Base-by-base conservation (phyloP, 2,888 invertebrate species). In the Callosobruchus maculatus region DNA sequence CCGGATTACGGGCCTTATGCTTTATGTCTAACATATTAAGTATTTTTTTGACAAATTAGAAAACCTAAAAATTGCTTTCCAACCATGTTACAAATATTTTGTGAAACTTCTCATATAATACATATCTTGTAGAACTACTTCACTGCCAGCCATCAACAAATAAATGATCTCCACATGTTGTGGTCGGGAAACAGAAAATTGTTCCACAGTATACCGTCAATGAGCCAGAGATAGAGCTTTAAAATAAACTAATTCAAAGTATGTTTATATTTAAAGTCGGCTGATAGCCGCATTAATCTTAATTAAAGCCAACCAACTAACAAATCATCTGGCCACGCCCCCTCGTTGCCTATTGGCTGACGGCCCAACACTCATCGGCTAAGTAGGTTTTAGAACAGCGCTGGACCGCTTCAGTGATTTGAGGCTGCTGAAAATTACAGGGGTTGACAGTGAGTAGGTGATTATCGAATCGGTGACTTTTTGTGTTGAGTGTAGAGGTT, bases 231-330 rank as follows among this genome's bases (percentile, higher is more conserved):
- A 72, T 68, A 68, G 21, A 49, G 70, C 22, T 70, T 76, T 74
- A 76, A 78, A 78, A 76, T 75, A 76, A 77, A 74, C 78, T 76
- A 77, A 78, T 77, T 74, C 71, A 74, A 75, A 75, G 76, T 77
- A 77, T 78, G 76, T 79, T 79, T 76, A 78, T 73, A 77, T 79
- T 75, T 76, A 79, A 79, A 77, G 77, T 78, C 73, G 74, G 79
- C 77, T 76, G 74, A 77, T 75, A 77, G 77, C 74, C 74, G 20
- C 78, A 81, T 79, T 79, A 76, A 79, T 80, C 80, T 80, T 77
- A 80, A 80, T 81, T 81, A 80, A 77, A 74, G 68, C 73, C 74
- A 76, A 74, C 79, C 73, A 76, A 75, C 77, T 74, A 72, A 79
- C 76, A 76, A 77, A 78, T 79, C 77, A 77, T 77, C 68, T 72